phyloP scores from a whole-genome alignment of 1,140 invertebrate species.

The Orchesella cincta region DNA sequence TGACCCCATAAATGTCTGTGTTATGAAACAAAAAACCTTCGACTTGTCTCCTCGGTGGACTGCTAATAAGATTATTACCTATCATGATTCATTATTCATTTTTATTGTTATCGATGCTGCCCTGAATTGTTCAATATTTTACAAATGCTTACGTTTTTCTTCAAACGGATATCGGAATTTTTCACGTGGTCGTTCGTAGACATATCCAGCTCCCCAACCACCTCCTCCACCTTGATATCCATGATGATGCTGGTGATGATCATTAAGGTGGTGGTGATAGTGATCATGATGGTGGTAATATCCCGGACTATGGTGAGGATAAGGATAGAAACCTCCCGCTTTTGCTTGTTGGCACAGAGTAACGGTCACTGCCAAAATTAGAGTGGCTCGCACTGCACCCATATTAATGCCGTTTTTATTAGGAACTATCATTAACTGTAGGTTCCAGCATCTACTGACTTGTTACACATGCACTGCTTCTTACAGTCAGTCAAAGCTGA shows the following conservation, averaged over 20 bases:
- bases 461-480: too few species aligned
- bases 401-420: neutral
- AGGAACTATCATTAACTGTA: neutral
- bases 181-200: neutral
- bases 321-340: neutral
- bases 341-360: neutral
- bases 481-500: conserved; percentile 6
- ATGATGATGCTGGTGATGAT: neutral
- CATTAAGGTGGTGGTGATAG: neutral
- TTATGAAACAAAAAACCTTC: too few species aligned
- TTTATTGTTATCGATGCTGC: too few species aligned
- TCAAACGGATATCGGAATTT: conserved; percentile 1
- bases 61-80: too few species aligned
- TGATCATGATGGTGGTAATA: conserved; percentile 2
- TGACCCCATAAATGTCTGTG: too few species aligned
- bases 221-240: neutral
- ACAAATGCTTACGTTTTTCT: neutral
- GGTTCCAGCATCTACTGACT: neutral
- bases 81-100: too few species aligned
- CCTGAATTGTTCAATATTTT: too few species aligned
- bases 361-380: neutral
- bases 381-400: neutral
- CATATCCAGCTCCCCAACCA: neutral
- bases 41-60: too few species aligned
- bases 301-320: too few species aligned